Conservation (phyloP, 2,797 vertebrate genomes). For the Ambastaia sidthimunki region DNA sequence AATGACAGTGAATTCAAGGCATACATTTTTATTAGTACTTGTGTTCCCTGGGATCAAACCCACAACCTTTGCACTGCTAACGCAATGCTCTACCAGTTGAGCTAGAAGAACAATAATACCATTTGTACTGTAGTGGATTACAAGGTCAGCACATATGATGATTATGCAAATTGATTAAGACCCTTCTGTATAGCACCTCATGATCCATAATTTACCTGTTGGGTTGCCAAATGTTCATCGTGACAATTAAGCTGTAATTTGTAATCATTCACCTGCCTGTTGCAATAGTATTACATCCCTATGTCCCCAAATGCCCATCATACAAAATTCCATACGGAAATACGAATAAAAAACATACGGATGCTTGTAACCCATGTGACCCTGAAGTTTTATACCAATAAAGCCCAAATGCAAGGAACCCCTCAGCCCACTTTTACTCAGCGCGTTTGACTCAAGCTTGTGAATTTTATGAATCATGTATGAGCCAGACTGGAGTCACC, state of each 20-base stretch:
- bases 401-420: conserved; percentile 6
- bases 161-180: background rate
- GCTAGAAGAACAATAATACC: too few species aligned
- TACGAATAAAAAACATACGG: conserved; percentile 3
- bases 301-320: conserved; percentile 1
- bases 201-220: background rate
- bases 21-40: too few species aligned
- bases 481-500: conserved; percentile 26
- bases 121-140: background rate
- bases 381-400: conserved; percentile 33
- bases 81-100: too few species aligned
- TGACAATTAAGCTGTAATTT: conserved; percentile 28
- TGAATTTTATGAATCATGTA: conserved; percentile 44
- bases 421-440: conserved; percentile 19
- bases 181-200: conserved; percentile 22
- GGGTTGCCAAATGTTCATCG: conserved; percentile 16
- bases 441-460: conserved; percentile 31
- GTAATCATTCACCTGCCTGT: conserved; percentile 1
- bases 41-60: too few species aligned
- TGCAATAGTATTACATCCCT: conserved; percentile 18
- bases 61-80: too few species aligned
- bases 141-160: conserved; percentile 2
- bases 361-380: conserved; percentile 26
- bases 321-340: background rate
- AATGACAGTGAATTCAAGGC: too few species aligned